Base-by-base conservation (phyloP, 2,797 vertebrate species). In the Furcifer pardalis region DNA sequence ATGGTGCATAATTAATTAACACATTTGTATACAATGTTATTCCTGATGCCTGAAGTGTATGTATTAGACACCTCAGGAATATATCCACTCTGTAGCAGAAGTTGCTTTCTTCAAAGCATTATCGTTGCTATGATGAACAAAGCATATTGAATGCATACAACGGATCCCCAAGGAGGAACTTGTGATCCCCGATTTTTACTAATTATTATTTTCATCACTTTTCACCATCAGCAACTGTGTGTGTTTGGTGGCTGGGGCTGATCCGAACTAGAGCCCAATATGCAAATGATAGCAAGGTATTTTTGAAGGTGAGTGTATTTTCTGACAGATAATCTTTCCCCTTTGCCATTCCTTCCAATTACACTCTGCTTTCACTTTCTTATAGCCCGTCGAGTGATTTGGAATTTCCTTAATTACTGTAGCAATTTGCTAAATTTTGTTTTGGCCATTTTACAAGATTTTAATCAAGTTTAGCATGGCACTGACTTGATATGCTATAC, bases 391-490 rank as follows among this genome's bases (percentile, higher is more conserved):
- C 3, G 74, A 79, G 32, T 89, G 66, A 81, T 91, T 93, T 90
- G 81, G 89, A 89, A 92, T 92, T 89, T 89, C n/a, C 77, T 92
- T 94, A 93, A 91, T 88, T 92, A 94, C 62, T 1, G 65, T 2
- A 89, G 87, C 78, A 87, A 91, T 93, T 95, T 93, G 46, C 88
- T 92, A 93, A 92, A 87, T 92, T 92, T 92, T 90, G 37, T 37
- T 94, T 95, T 92, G 90, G 3, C 12, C 82, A 89, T 91, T 73
- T 93, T 93, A 93, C 52, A 89, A 82, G 81, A 81, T 90, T 84
- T 91, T 93, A 86, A 84, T 94, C 89, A 93, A 92, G 92, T 93
- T 93, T 84, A 89, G 85, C 86, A 91, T 84, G 84, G 86, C 94
- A 90, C 84, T 92, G 85, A 88, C 83, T 86, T 89, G 90, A 27